phyloP scores from a whole-genome alignment of 2,113 vertebrate species.

The Urocitellus parryii region DNA sequence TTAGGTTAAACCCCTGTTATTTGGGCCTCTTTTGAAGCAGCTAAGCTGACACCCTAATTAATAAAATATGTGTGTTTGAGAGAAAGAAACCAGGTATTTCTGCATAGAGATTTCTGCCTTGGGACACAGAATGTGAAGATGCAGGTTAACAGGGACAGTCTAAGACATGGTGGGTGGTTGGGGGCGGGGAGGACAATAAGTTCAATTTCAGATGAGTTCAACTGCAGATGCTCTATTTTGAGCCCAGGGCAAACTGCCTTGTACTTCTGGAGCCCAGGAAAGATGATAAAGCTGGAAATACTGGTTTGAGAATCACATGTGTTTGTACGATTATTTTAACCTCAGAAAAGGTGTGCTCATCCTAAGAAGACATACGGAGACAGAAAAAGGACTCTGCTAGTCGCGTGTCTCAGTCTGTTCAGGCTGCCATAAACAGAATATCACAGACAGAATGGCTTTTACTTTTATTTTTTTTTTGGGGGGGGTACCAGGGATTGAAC shows the following conservation, averaged over 20 bases:
- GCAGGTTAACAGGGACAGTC: neutral
- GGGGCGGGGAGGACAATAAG: neutral
- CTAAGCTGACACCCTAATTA: neutral
- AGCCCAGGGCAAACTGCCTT: neutral
- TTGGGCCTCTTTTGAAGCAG: neutral
- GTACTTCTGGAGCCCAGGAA: neutral
- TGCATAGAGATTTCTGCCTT: neutral
- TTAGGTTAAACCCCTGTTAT: slow-evolving; percentile 8
- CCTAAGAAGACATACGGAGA: neutral
- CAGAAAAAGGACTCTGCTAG: neutral
- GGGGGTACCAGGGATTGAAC: too few relatives aligned
- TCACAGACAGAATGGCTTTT: neutral
- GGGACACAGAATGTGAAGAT: neutral
- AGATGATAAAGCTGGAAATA: neutral
- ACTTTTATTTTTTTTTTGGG: neutral
- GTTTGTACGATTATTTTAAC: neutral
- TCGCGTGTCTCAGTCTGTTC: neutral
- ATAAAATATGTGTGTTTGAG: neutral
- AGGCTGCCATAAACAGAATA: too few relatives aligned
- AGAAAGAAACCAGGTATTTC: neutral
- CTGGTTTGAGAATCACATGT: neutral
- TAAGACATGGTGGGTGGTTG: neutral
- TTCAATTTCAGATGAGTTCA: neutral
- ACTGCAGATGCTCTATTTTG: neutral
- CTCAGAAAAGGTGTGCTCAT: neutral